These are phyloP conservation scores for Indicator maculatus DNA, from an alignment of 2,113 vertebrate genomes.

Conservation along the genomic window DNA sequence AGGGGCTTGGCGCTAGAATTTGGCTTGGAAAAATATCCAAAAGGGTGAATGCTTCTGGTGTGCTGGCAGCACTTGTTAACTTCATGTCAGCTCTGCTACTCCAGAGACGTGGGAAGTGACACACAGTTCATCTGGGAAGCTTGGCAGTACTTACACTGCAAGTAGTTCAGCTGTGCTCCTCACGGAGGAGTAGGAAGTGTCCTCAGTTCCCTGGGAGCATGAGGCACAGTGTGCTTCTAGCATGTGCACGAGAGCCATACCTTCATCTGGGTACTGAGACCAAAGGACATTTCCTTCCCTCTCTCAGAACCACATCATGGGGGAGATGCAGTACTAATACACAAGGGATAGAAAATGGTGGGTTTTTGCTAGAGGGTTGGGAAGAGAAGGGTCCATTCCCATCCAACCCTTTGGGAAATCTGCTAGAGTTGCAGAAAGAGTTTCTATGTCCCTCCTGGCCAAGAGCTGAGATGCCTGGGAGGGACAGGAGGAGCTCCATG, in stretches of 20 bases:
- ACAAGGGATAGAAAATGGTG: not conserved
- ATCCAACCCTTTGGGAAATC: slow-evolving; percentile 16
- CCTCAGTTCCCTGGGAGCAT: slow-evolving; percentile 18
- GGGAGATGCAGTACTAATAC: not conserved
- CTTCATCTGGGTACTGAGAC: slow-evolving; percentile 28
- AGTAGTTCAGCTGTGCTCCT: slow-evolving; percentile 36
- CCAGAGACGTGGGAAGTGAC: slow-evolving; percentile 55
- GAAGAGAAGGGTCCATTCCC: slow-evolving; percentile 36
- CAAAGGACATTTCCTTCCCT: not conserved
- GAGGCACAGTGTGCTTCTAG: not conserved
- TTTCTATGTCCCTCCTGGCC: not conserved
- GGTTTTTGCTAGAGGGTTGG: not conserved
- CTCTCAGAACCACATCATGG: not conserved
- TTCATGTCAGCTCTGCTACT: not conserved
- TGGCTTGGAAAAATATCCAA: not conserved
- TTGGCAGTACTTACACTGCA: slow-evolving; percentile 31
- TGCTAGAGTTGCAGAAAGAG: not conserved
- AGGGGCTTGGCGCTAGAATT: not conserved
- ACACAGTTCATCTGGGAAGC: slow-evolving; percentile 28
- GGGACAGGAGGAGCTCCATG: not conserved
- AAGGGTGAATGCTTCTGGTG: not conserved
- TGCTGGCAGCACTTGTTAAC: not conserved
- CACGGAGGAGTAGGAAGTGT: slow-evolving; percentile 43
- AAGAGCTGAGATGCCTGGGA: not conserved
- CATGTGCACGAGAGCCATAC: not conserved